A percentile compares a stretch with the other conserved stretches of the same genome.
Evolutionary conservation across 2,888 invertebrate species (phyloP).

Genomic region (Ophraella communa): DNA sequence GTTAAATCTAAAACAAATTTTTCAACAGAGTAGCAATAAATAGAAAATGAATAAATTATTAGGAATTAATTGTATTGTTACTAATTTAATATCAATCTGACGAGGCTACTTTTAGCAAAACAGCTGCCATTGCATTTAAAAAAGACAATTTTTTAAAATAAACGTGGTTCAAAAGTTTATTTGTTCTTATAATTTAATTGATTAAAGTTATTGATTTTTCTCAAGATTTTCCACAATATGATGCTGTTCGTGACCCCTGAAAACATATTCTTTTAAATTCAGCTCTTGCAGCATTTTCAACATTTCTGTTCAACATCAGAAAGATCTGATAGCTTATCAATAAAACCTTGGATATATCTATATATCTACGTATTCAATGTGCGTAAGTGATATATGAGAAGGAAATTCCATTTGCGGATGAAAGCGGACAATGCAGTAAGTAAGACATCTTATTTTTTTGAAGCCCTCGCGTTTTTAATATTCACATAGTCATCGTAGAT

Average conservation of each 20-base stretch:
- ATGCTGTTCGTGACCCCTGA: neutral
- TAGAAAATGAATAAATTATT: too few species aligned
- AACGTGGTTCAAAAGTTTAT: too few species aligned
- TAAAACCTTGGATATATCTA: slow-evolving; percentile 8
- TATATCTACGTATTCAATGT: slow-evolving; percentile 16
- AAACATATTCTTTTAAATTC: slow-evolving; percentile 2
- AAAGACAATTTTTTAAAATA: too few species aligned
- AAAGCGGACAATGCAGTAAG: slow-evolving; percentile 31
- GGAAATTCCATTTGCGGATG: slow-evolving; percentile 33
- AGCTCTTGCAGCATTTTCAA: slow-evolving; percentile 5
- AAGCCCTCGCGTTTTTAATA: slow-evolving; percentile 42
- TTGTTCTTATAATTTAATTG: too few species aligned
- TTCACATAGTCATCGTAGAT: slow-evolving; percentile 50
- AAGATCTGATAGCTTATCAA: slow-evolving; percentile 10
- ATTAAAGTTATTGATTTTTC: too few species aligned
- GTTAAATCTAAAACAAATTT: too few species aligned
- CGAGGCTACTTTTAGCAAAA: too few species aligned
- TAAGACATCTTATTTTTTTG: slow-evolving; percentile 41
- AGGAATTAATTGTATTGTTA: too few species aligned
- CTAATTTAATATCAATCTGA: too few species aligned
- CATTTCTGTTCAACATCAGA: neutral
- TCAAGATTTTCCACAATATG: too few species aligned
- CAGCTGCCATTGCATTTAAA: too few species aligned
- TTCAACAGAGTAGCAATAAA: too few species aligned
- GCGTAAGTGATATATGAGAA: slow-evolving; percentile 35